A percentile compares a stretch with the other conserved stretches of the same genome.
Conservation (phyloP, 2,113 vertebrate species). For the Chloropsis hardwickii region DNA sequence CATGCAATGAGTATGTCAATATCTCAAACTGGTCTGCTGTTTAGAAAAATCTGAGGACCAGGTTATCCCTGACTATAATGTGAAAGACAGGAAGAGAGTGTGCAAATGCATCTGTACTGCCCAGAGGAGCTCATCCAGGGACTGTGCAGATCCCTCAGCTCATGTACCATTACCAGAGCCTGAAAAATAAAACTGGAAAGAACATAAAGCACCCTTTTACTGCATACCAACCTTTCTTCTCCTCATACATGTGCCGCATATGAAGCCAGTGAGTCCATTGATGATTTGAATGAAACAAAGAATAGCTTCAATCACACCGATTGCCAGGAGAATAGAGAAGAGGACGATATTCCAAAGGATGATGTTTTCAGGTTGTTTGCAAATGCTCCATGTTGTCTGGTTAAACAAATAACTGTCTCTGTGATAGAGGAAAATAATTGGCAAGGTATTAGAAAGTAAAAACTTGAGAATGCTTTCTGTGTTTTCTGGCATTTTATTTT, state of each 20-base stretch:
- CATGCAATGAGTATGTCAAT: background rate
- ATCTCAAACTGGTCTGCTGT: background rate
- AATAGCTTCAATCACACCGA: slow-evolving; percentile 71
- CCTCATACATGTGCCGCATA: slow-evolving; percentile 77
- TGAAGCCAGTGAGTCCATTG: slow-evolving; percentile 77
- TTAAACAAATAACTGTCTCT: slow-evolving; percentile 78
- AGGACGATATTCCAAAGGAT: slow-evolving; percentile 79
- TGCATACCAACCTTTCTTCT: slow-evolving; percentile 57
- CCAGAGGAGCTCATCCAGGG: background rate
- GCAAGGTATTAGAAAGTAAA: background rate
- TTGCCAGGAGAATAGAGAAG: slow-evolving; percentile 78
- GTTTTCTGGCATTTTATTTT: background rate
- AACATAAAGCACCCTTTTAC: background rate
- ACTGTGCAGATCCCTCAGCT: background rate
- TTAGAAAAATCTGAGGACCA: background rate
- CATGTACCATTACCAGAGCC: background rate
- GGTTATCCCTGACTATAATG: background rate
- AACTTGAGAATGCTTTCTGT: background rate
- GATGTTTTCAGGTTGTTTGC: slow-evolving; percentile 69
- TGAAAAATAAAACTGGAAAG: background rate
- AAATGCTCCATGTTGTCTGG: slow-evolving; percentile 70
- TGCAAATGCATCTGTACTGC: background rate
- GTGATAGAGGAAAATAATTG: background rate
- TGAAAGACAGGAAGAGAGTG: background rate
- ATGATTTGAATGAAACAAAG: slow-evolving; percentile 81